Base-by-base conservation (phyloP, 2,113 vertebrate species). In the Onychostoma macrolepis region DNA sequence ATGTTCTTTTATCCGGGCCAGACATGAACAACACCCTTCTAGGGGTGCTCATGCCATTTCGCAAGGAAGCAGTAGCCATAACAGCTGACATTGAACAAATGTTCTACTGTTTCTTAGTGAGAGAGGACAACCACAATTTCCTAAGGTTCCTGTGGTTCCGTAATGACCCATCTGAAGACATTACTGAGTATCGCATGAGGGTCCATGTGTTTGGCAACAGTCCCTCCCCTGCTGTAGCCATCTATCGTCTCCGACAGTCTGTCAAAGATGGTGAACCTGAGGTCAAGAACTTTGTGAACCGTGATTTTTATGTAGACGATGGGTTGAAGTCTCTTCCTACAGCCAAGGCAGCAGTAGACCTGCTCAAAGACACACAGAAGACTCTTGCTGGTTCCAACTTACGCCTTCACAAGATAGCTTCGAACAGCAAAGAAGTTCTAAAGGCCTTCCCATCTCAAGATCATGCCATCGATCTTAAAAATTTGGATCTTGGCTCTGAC, bases 331-430 rank as follows among this genome's bases (percentile, higher is more conserved):
- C 79, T 28, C 45, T 86, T 17, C 53, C 84, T 53, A 85, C 63
- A 3, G 50, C 28, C 4, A 53, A 84, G 9, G 53, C 24, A 17
- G 80, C 84, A 9, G 58, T 88, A 12, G 8, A 53, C 43, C 30
- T 86, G 21, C 53, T 86, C 11, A 83, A 86, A 72, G 58, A 28
- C 21, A 83, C 61, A 30, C 69, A 86, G 43, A 63, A 77, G 2
- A 11, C 41, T 33, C 58, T 86, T 24, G 28, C 87, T n/a, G 41
- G 75, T 4, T 86, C 79, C 45, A 86, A 86, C 21, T 19, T 88
- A 58, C 19, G 75, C 36, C 71, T 89, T 24, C 89, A 90, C n/a
- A 90, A 90, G 24, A 89, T 89, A 12, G 75, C 82, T 26, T 75
- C 85, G n/a, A 81, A 89, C 75, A 85, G 71, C 33, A 53, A 45